Evolutionary conservation across 2,113 vertebrate species (phyloP).

Genomic region (Ancistrus triradiatus): DNA sequence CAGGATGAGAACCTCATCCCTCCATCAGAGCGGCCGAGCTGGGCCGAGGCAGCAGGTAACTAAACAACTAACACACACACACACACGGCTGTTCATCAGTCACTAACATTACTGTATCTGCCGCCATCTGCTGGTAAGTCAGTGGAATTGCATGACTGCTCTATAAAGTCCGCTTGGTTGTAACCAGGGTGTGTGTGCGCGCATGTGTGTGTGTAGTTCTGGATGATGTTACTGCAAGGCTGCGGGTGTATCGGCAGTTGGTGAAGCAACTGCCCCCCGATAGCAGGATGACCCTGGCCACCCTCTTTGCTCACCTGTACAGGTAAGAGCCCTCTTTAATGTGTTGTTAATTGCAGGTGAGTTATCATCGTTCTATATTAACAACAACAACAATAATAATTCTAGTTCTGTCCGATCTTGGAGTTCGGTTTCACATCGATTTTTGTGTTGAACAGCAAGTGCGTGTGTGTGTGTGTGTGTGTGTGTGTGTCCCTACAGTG

Average conservation of each 20-base stretch:
- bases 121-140: too few species aligned
- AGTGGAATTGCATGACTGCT: too few species aligned
- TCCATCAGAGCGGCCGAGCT: slow-evolving; percentile 24
- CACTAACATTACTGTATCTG: too few species aligned
- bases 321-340: neutral
- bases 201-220: neutral
- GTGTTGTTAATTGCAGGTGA: too few species aligned
- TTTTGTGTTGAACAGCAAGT: neutral
- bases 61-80: neutral
- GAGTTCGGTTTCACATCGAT: neutral
- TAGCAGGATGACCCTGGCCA: neutral
- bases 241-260: neutral
- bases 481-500: slow-evolving; percentile 43
- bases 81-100: neutral
- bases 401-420: too few species aligned
- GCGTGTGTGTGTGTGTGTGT: neutral
- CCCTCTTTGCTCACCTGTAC: neutral
- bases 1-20: slow-evolving; percentile 54
- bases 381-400: too few species aligned
- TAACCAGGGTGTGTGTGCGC: neutral
- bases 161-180: neutral
- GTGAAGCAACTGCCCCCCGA: neutral
- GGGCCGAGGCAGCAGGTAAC: slow-evolving; percentile 63
- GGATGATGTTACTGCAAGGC: neutral
- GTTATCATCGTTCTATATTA: too few species aligned